phyloP scores from a whole-genome alignment of 2,888 invertebrate genomes.

The Epinotia demarniana region DNA sequence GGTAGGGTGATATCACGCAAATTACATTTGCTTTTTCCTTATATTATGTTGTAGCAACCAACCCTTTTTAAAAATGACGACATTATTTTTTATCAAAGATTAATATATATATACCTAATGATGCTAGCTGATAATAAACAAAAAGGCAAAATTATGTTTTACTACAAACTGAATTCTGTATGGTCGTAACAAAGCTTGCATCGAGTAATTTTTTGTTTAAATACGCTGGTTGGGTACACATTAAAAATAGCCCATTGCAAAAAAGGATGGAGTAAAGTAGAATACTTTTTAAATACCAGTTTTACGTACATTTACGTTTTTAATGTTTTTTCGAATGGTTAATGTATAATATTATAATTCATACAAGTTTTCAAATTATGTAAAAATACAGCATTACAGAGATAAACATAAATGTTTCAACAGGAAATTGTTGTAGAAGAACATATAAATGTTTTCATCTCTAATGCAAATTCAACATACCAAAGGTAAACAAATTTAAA shows the following conservation, averaged over 20 bases:
- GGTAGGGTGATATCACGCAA: background rate
- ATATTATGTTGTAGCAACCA: background rate
- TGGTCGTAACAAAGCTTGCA: no score
- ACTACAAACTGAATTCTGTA: no score
- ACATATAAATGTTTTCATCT: background rate
- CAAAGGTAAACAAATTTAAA: slow-evolving; percentile 15
- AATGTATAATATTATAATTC: background rate
- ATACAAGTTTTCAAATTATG: background rate
- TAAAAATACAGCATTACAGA: slow-evolving; percentile 3
- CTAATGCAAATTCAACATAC: slow-evolving; percentile 10
- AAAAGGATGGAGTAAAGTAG: no score
- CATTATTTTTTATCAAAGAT: no score
- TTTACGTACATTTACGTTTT: background rate
- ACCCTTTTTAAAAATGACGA: no score
- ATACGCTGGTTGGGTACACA: no score
- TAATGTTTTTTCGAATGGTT: background rate
- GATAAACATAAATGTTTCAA: slow-evolving; percentile 4
- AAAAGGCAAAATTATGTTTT: no score
- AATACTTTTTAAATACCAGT: no score
- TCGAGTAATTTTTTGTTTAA: no score
- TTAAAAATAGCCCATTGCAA: no score
- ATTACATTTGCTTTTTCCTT: slow-evolving; percentile 2
- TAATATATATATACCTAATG: no score
- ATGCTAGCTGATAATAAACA: no score
- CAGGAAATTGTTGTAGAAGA: background rate